Base-by-base conservation (phyloP, 2,797 vertebrate species). In the Rhincodon typus region DNA sequence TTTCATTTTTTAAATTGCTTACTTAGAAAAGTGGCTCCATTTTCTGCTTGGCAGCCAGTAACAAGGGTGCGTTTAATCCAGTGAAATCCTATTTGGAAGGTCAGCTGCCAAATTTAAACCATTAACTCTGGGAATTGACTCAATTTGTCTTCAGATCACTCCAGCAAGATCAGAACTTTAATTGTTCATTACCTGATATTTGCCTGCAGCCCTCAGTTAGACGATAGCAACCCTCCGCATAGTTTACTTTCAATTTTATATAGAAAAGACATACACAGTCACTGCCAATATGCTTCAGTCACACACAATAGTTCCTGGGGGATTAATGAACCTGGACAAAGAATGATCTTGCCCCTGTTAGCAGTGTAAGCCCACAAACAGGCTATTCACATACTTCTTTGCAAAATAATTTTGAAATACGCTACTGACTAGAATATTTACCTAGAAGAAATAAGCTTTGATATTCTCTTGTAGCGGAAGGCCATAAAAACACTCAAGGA, bases 21-120 rank as follows among this genome's bases (percentile, higher is more conserved):
- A 66, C 57, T 67, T 30, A 67, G 25, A 4, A 42, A 69, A 70
- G 38, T 79, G 38, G n/a, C 74, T 86, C 77, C 74, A 69, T 69
- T 25, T 46, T 66, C 53, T 25, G 79, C 38, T 96, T 95, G 96
- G 94, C 86, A 67, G 86, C 66, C 67, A 79, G 27, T 86, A 77
- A 69, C 46, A 50, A 79, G 87, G 77, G 84, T 7, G 95, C 77
- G 21, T 82, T 79, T 94, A 95, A 96, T 86, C 95, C 93, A 82
- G 94, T 94, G 57, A 87, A 96, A 96, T 96, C 96, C 87, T 79
- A 96, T 95, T 96, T 96, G n/a, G 46, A 79, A 96, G 88, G 87
- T 69, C 27, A 84, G 77, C 91, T 69, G 91, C 66, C 91, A 38
- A 42, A 69, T 38, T 4, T 42, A 42, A 70, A 94, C 53, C 57